Percentiles rank a stretch among this genome's conserved stretches.
These are phyloP conservation scores for Panagrolaimus sp. DNA, from an alignment of 1,140 invertebrate genomes.

Conservation along the genomic window DNA sequence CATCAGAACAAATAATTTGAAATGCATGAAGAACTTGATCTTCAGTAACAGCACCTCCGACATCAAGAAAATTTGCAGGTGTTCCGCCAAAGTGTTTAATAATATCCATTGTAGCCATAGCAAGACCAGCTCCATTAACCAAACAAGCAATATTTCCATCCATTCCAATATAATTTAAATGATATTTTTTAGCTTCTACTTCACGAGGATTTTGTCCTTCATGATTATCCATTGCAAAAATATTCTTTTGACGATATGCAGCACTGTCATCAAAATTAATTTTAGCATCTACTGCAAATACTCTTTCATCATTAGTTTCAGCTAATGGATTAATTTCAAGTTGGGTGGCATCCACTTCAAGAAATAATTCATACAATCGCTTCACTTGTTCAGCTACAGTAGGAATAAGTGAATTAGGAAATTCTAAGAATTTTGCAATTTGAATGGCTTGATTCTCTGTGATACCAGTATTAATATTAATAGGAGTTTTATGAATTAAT, in stretches of 20 bases:
- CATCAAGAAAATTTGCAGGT: conserved; percentile 64
- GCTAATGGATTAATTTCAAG: conserved; percentile 98
- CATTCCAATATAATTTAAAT: conserved; percentile 94
- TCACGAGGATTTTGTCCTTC: conserved; percentile 81
- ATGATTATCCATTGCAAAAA: conserved; percentile 75
- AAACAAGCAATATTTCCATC: conserved; percentile 93
- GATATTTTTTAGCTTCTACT: conserved; percentile 76
- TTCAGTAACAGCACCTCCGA: conserved; percentile 65
- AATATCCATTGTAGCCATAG: conserved; percentile 65
- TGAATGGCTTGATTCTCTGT: conserved; percentile 57
- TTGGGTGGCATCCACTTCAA: conserved; percentile 89
- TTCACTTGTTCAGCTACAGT: conserved; percentile 81
- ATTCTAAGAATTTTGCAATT: neutral
- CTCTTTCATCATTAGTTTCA: conserved; percentile 78
- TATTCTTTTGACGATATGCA: conserved; percentile 79
- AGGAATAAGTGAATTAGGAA: conserved; percentile 68
- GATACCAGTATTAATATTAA: conserved; percentile 77
- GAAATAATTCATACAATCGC: conserved; percentile 83
- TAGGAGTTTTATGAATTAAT: conserved; percentile 74
- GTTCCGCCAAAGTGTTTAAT: conserved; percentile 62
- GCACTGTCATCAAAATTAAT: conserved; percentile 98
- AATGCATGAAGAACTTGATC: conserved; percentile 72
- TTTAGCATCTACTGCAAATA: conserved; percentile 96
- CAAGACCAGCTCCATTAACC: conserved; percentile 64
- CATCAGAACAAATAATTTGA: conserved; percentile 57